Evolutionary conservation across 2,797 vertebrate genomes (phyloP), one percentile per base, ranked within the genome.

Genomic region (Perodicticus potto): DNA sequence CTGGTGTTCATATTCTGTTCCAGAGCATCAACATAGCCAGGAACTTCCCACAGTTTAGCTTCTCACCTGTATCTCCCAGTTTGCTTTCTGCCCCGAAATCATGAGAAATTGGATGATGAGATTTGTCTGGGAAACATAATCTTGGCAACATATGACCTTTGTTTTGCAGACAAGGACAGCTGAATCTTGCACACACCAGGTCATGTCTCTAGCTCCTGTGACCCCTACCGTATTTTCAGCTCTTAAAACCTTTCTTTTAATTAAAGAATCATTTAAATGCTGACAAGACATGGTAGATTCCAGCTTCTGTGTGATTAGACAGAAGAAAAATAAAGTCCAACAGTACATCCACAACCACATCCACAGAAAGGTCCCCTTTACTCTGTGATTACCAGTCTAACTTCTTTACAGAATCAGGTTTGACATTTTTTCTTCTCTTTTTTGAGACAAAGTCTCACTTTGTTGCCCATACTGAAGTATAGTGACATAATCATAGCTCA

Each of bases 351-450:
- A 53, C 55, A 77, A 74, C 3, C 23, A 83, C 20, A 86, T 17
- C 4, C 20, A 43, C 5, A 17, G 37, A 85, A 17, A 17, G 8
- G 29, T 72, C 86, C 72, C 55, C 32, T 87, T 59, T 83, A 53
- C 32, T 86, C 22, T 85, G 16, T 57, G 85, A 59, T 78, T 80
- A 84, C 61, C 34, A 82, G 55, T 59, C 4, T n/a, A 37, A 55
- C 8, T 82, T 91, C 59, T 59, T 96, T 80, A 55, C 12, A 95
- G n/a, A 96, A 93, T 80, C 34, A 86, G 70, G 59, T 82, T 23
- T 89, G 85, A 84, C 57, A 40, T 32, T 13, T 72, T 74, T 57
- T 88, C 22, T 23, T 45, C 53, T 59, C 40, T 49, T n/a, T 8
- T 67, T 67, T 19, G 65, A 67, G 65, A 67, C 65, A 19, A 19